phyloP scores from a whole-genome alignment of 2,113 vertebrate species.

The Prunella himalayana region DNA sequence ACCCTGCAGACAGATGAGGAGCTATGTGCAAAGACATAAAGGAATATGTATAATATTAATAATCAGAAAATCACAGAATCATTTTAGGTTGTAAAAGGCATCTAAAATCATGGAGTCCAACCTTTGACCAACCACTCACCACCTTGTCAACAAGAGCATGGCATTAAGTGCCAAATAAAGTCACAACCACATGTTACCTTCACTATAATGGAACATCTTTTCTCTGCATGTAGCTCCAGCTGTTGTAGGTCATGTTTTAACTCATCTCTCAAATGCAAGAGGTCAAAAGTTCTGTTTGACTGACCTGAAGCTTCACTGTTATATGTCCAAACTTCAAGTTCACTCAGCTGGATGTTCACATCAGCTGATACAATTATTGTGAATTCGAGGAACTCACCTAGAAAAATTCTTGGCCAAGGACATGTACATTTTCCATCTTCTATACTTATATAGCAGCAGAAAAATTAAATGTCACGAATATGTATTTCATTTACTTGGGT shows the following conservation, averaged over 20 bases:
- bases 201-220: background rate
- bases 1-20: background rate
- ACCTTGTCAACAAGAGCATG: background rate
- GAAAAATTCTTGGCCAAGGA: background rate
- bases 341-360: background rate
- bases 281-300: background rate
- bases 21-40: background rate
- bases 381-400: background rate
- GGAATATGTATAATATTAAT: background rate
- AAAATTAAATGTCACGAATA: background rate
- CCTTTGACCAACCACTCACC: background rate
- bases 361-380: background rate
- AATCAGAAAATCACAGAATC: background rate
- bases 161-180: background rate
- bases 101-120: background rate
- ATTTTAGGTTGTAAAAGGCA: background rate
- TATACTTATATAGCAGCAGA: background rate
- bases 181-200: background rate
- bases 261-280: background rate
- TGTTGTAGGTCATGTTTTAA: background rate
- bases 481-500: background rate
- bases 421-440: background rate
- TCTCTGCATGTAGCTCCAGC: background rate
- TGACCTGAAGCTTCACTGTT: background rate
- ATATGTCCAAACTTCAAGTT: background rate